phyloP scores from a whole-genome alignment of 2,113 vertebrate species.

The Campylomormyrus tamandua region DNA sequence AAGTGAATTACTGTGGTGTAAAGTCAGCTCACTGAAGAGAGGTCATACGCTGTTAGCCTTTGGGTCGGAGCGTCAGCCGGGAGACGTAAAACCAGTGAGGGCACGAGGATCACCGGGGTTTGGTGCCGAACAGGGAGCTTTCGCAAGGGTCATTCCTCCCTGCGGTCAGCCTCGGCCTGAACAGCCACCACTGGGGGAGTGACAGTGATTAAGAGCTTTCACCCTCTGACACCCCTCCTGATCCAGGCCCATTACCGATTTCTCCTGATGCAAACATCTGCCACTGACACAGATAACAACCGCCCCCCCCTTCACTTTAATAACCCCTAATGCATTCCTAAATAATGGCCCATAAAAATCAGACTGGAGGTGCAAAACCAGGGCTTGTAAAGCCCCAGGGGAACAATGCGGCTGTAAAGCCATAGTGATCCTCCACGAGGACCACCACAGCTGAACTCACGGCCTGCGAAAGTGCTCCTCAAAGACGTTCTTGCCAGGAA shows the following conservation, averaged over 20 bases:
- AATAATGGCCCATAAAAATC: slow-evolving; percentile 28
- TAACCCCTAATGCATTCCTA: slow-evolving; percentile 17
- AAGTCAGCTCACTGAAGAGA: neutral
- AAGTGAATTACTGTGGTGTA: neutral
- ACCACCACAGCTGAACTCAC: slow-evolving; percentile 19
- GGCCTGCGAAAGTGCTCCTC: slow-evolving; percentile 1
- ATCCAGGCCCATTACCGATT: neutral
- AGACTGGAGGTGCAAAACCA: slow-evolving; percentile 21
- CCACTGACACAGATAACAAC: neutral
- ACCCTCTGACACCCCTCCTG: neutral
- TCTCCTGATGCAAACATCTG: slow-evolving; percentile 23
- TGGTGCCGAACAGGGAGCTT: neutral
- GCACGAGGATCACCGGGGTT: neutral
- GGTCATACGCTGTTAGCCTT: neutral
- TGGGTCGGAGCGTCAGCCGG: neutral
- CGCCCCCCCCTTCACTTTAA: neutral
- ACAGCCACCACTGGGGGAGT: too few species aligned
- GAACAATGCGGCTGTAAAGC: slow-evolving; percentile 25
- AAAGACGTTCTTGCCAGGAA: slow-evolving; percentile 18
- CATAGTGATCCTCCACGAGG: neutral
- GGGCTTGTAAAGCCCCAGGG: neutral
- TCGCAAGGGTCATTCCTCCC: neutral
- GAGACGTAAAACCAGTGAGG: neutral
- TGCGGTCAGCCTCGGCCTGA: neutral
- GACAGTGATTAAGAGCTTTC: neutral